Base-by-base conservation (phyloP, 2,797 vertebrate genomes). In the Scleropages formosus region DNA sequence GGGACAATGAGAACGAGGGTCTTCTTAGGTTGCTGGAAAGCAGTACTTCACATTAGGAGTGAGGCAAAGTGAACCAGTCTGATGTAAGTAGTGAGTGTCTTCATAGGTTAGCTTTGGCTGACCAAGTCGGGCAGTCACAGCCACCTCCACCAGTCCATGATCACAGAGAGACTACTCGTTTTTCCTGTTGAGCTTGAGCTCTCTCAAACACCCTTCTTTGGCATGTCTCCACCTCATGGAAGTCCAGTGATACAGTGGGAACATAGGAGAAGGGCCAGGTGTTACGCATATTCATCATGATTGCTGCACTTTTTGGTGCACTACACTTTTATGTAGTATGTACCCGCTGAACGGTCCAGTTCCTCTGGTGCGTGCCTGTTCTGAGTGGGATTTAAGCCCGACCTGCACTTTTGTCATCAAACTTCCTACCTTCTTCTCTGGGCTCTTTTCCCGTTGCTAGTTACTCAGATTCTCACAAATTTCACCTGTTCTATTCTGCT, bases 261-360 rank as follows among this genome's bases (percentile, higher is more conserved):
- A 9, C 16, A 27, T 9, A 59, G 16, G 15, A 15, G 46, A 39
- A 18, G 10, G 53, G 44, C 76, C 63, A 75, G 73, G 73, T 60
- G 68, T 69, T 66, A 70, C 7, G 59, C 78, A 80, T 84, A 80
- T 92, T 91, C 84, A 82, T 77, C 77, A 82, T 83, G 85, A 75
- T 85, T 77, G 78, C 53, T 85, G 83, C 82, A 69, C 79, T 93
- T 93, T 95, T 93, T 92, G 92, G 92, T 94, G 89, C 91, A 92
- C 92, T 93, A 93, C 93, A 93, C 91, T 92, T 93, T 93, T 93
- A 93, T 94, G 95, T 93, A 94, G 92, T 90, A 86, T 92, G 84
- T 93, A 95, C 93, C 94, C 95, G 94, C 93, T 92, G 92, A 85
- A 82, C 83, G 88, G 91, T 92, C 89, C 88, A 87, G 87, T 90